These are phyloP conservation scores for Margarornis squamiger DNA, from an alignment of 2,797 vertebrate genomes.

Conservation along the genomic window DNA sequence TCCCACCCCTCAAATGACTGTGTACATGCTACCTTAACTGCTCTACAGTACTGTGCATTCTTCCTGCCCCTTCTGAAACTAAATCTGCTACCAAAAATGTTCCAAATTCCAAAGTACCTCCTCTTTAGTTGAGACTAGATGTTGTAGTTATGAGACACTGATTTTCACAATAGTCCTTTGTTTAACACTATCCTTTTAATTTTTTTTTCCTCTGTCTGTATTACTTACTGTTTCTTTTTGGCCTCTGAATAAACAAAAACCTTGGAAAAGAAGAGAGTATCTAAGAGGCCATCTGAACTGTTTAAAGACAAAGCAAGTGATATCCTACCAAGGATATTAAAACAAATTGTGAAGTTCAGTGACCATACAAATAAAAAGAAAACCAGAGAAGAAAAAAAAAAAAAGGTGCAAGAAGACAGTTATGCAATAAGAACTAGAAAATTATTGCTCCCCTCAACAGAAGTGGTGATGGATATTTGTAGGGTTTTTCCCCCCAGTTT, in stretches of 20 bases:
- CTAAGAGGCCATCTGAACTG: not conserved
- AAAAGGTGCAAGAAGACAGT: not conserved
- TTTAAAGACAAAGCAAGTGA: not conserved
- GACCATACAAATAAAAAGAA: not conserved
- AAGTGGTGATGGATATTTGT: not conserved
- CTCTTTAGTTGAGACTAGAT: not conserved
- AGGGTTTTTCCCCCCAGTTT: rapidly evolving
- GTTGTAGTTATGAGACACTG: not conserved
- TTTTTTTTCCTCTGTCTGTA: not conserved
- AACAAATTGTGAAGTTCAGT: not conserved
- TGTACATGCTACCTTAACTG: not conserved
- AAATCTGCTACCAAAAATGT: not conserved
- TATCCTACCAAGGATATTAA: not conserved
- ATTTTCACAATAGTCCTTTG: not conserved
- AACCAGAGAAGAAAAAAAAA: not conserved
- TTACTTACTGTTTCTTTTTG: not conserved
- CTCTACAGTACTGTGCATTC: not conserved
- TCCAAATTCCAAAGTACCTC: not conserved
- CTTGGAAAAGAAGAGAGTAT: not conserved
- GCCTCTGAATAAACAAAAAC: not conserved
- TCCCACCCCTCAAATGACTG: not conserved
- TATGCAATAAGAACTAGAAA: not conserved
- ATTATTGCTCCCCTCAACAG: not conserved
- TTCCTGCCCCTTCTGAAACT: not conserved
- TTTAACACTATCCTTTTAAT: not conserved